Evolutionary conservation across 2,888 invertebrate species (phyloP), one percentile per base, ranked within the genome.

Genomic region (Drosophila mercatorum): DNA sequence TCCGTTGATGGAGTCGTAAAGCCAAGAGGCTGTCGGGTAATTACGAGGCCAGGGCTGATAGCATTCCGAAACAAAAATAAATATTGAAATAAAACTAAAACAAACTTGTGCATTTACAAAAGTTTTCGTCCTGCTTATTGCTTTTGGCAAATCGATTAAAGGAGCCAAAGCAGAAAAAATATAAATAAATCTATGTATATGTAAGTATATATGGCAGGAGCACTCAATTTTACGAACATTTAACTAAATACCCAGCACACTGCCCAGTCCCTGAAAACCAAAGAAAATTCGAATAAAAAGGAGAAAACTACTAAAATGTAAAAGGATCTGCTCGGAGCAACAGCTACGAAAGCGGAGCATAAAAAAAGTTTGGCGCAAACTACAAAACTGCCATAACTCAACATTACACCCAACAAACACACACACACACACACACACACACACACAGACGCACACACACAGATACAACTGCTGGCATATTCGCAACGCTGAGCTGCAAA

Each of bases 341-440:
- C 78, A 80, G 64, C 74, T 67, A 72, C 52, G 64, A 73, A 71
- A 69, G 63, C 71, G 43, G 81, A 86, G 73, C 75, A 68, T 80
- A 73, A 86, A 84, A 83, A 75, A 71, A 82, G 83, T 82, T 81
- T 76, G 71, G 64, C 73, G 58, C 78, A 84, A 86, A 86, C 86
- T 86, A 87, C 88, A 88, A 87, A 86, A 87, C 80, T 86, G 77
- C 88, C 85, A 86, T 86, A 87, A 89, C 77, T 86, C 89, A 86
- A 82, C 82, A 89, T 89, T 86, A 86, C 85, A 77, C 83, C 77
- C 75, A 55, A 60, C 66, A 73, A 64, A 78, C 68, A 62, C 47
- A 52, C 51, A 26, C 59, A 64, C 55, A 66, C 61, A 69, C 55
- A 77, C 55, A 52, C 36, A 72, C 47, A 46, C 52, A 66, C 58